Conservation (phyloP, 1,140 invertebrate species). For the Drosophila simulans region DNA sequence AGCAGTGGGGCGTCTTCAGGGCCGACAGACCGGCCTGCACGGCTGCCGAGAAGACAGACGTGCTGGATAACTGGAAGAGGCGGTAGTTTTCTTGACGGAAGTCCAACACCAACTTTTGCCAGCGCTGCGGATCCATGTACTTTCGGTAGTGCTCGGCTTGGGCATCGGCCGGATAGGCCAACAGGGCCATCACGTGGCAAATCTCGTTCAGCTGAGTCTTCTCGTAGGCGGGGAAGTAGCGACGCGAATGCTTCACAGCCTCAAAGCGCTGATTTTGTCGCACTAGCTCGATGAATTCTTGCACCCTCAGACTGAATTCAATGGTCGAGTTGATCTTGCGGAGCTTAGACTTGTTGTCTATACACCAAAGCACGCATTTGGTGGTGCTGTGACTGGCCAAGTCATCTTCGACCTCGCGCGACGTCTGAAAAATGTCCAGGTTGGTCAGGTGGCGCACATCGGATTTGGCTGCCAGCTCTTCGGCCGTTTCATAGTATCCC, state of each 20-base stretch:
- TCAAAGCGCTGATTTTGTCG: slow-evolving; percentile 93
- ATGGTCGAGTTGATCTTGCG: slow-evolving; percentile 95
- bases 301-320: slow-evolving; percentile 96
- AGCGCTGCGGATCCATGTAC: slow-evolving; percentile 87
- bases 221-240: slow-evolving; percentile 94
- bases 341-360: slow-evolving; percentile 98
- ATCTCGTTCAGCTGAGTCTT: slow-evolving; percentile 95
- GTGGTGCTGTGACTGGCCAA: slow-evolving; percentile 92
- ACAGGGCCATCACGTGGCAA: slow-evolving; percentile 96
- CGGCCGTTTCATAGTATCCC: slow-evolving; percentile 97
- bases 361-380: slow-evolving; percentile 97
- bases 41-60: slow-evolving; percentile 96
- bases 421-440: slow-evolving; percentile 93
- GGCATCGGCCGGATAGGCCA: slow-evolving; percentile 94
- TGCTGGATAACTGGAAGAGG: slow-evolving; percentile 95
- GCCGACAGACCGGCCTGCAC: slow-evolving; percentile 95
- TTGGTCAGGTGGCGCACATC: slow-evolving; percentile 96
- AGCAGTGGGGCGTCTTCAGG: slow-evolving; percentile 96
- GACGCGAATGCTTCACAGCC: slow-evolving; percentile 97
- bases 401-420: slow-evolving; percentile 94
- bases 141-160: slow-evolving; percentile 87
- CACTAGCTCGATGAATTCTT: slow-evolving; percentile 98
- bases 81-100: slow-evolving; percentile 97
- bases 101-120: slow-evolving; percentile 94
- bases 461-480: slow-evolving; percentile 92